phyloP scores from a whole-genome alignment of 2,113 vertebrate species.

The Eidolon helvum region DNA sequence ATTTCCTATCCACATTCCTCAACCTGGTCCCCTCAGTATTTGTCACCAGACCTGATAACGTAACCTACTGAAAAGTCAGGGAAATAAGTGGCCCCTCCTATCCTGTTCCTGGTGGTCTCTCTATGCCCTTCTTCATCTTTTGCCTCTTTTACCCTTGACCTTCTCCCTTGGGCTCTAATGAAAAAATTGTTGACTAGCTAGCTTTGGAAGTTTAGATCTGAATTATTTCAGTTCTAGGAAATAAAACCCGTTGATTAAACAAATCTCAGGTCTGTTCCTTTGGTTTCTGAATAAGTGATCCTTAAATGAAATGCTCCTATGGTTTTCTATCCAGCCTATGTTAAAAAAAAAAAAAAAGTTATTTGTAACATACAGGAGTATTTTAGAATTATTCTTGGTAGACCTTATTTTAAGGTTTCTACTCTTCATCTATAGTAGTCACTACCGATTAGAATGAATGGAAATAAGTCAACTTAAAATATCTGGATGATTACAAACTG shows the following conservation, averaged over 20 bases:
- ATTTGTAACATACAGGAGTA: not conserved
- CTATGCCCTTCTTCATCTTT: not conserved
- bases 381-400: not conserved
- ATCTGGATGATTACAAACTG: not conserved
- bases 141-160: not conserved
- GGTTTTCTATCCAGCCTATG: not conserved
- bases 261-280: conserved; percentile 39
- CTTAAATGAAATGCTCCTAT: not conserved
- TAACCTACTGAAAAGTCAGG: not conserved
- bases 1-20: not conserved
- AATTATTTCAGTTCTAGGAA: conserved; percentile 57
- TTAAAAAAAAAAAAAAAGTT: not conserved
- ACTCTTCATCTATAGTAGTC: not conserved
- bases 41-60: not conserved
- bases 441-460: not conserved
- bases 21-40: not conserved
- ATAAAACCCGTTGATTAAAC: conserved; percentile 64
- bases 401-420: not conserved
- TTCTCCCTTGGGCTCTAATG: conserved; percentile 57
- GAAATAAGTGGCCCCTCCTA: not conserved
- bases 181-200: conserved; percentile 39
- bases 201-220: conserved; percentile 50
- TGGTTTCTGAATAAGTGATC: not conserved
- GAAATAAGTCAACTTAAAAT: not conserved
- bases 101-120: not conserved